phyloP scores from a whole-genome alignment of 2,113 vertebrate species.

The Cyanoliseus patagonus region DNA sequence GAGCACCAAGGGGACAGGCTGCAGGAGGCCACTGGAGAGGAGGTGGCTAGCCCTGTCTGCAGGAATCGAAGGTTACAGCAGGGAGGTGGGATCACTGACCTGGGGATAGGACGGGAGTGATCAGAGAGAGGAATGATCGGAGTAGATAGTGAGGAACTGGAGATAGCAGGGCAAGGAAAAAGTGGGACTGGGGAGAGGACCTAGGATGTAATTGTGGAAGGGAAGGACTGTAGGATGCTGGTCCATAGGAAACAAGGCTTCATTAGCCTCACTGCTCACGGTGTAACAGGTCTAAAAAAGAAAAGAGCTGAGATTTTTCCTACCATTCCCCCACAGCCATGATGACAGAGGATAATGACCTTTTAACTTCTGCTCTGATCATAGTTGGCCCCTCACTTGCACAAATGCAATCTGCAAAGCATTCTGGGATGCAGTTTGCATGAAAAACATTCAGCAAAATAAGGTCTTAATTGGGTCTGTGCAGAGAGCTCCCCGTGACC shows the following conservation, averaged over 20 bases:
- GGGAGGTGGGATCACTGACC: not conserved
- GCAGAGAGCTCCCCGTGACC: not conserved
- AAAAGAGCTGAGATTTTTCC: not conserved
- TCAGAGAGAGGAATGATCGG: not conserved
- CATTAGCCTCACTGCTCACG: not conserved
- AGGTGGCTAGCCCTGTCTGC: not conserved
- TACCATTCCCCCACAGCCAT: not conserved
- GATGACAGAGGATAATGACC: not conserved
- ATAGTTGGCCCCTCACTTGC: not conserved
- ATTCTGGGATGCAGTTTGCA: constrained; percentile 18
- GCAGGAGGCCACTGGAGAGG: not conserved
- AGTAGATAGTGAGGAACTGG: not conserved
- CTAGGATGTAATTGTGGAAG: not conserved
- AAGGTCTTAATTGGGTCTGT: constrained; percentile 13
- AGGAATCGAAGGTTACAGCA: not conserved
- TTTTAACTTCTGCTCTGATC: constrained; percentile 45
- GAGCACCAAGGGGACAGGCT: not conserved
- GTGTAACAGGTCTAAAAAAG: not conserved
- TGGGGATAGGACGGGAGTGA: not conserved
- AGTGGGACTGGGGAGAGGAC: not conserved
- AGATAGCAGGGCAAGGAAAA: not conserved
- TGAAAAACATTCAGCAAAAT: not conserved
- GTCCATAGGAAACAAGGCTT: not conserved
- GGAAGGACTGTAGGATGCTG: not conserved
- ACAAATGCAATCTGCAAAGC: constrained; percentile 11